These are phyloP conservation scores for Conomelus anceps DNA, from an alignment of 2,888 invertebrate genomes.

Conservation along the genomic window DNA sequence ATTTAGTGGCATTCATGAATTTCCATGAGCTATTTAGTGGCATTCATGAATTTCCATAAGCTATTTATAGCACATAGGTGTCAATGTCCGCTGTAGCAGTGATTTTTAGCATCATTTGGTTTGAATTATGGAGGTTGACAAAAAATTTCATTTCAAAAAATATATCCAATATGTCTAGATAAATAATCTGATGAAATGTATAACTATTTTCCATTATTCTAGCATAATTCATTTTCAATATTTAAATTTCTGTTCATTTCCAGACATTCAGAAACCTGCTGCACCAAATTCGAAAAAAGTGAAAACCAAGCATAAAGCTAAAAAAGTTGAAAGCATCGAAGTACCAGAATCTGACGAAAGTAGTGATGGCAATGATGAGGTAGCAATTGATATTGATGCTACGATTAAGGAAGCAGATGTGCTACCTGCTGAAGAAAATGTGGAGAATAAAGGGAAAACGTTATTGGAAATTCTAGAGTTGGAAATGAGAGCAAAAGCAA, in stretches of 20 bases:
- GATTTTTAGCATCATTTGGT: too few relatives aligned
- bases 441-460: conserved; percentile 42
- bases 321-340: conserved; percentile 1
- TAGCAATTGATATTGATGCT: not conserved
- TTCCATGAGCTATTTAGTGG: too few relatives aligned
- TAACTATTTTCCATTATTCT: too few relatives aligned
- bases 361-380: conserved; percentile 8
- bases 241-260: not conserved
- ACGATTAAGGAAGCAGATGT: not conserved
- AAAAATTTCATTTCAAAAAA: too few relatives aligned
- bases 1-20: too few relatives aligned
- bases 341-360: conserved; percentile 12
- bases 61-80: too few relatives aligned
- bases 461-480: conserved; percentile 50
- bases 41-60: too few relatives aligned
- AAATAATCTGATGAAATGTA: too few relatives aligned
- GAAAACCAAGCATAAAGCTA: conserved; percentile 14
- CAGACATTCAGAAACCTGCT: not conserved
- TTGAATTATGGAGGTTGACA: too few relatives aligned
- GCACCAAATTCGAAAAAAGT: not conserved
- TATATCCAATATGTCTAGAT: too few relatives aligned
- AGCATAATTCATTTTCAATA: not conserved
- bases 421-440: conserved; percentile 23
- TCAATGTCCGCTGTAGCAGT: too few relatives aligned
- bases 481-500: conserved; percentile 53